Evolutionary conservation across 2,888 invertebrate genomes (phyloP), one percentile per base, ranked within the genome.

Genomic region (Pollenia labialis): DNA sequence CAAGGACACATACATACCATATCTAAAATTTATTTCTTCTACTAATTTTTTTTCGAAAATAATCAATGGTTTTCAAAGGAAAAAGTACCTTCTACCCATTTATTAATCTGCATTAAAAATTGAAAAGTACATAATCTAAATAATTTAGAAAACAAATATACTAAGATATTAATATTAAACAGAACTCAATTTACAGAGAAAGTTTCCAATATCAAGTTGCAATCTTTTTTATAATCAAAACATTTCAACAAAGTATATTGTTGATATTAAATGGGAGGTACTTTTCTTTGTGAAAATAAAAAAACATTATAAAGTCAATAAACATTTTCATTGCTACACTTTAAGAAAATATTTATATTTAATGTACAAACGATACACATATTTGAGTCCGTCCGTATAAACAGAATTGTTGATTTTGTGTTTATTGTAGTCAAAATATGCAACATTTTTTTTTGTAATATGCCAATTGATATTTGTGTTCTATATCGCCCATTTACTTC

Each of bases 1-100:
- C 72, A 81, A 81, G 80, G 80, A 81, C 72, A 72, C 54, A 79
- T 66, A 79, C 46, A 81, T 81, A 81, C 72, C 46, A 81, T 81
- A 81, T 81, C 72, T 81, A 62, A 79, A 64, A 81, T 81, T 81
- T 64, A 81, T 52, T 66, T 60, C 50, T 64, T 71, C 14, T 66
- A 23, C 54, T 77, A 0, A 48, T 54, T 14, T 64, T 44, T 7
- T 52, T 64, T 56, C 62, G 14, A 54, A 46, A 11, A 72, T 40
- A 81, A 81, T 81, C 80, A 81, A 81, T 81, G 80, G 46, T n/a
- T 64, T 72, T 46, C 64, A 40, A 80, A 60, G 23, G 42, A 72
- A 44, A 80, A 46, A 42, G 4, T 58, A 32, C 23, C 32, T 12
- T 10, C 23, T 58, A 10, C 58, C 16, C 11, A 23, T 18, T 6